Base-by-base conservation (phyloP, 2,113 vertebrate genomes). In the Bagarius yarrelli region DNA sequence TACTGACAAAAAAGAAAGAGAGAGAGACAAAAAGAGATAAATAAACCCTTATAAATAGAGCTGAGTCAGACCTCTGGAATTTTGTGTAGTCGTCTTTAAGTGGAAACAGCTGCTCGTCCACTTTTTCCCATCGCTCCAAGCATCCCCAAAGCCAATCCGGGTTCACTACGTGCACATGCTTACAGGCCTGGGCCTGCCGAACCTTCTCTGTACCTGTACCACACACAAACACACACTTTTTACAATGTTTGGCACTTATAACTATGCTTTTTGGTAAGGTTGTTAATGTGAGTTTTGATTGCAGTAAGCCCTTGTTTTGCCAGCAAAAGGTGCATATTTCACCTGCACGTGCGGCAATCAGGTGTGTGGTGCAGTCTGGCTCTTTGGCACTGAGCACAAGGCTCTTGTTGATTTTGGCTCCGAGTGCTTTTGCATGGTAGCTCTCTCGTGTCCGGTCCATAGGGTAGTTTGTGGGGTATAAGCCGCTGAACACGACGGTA, bases 121-220 rank as follows among this genome's bases (percentile, higher is more conserved):
- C 96, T 79, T 92, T 94, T 89, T 99, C 97, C 98, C 98, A 99
- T 81, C 98, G 95, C 85, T 99, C 98, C 85, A 98, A 90, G 81
- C 96, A 98, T 90, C 95, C 95, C 98, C 98, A 99, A 74, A 99
- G 92, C 98, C 98, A 99, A 32, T 98, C 97, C 0, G 97, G 97
- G 85, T 93, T 99, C 80, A 99, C 97, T 72, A 99, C 94, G 0
- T 97, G 90, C 34, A 99, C 94, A 76, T 94, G 93, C 81, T 94
- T 95, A 81, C 93, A 97, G 72, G 93, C 94, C 85, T 94, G 95
- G 1, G 95, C 98, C 88, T 98, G 96, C 1, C 95, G 94, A 3
- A 99, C 97, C 90, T 99, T 99, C 88, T 99, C 97, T 0, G 98
- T 99, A 83, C 98, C 98, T 99, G 84, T 21, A 1, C 27, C 60